Conservation (phyloP, 2,888 invertebrate species). For the Dendrolimus pini region DNA sequence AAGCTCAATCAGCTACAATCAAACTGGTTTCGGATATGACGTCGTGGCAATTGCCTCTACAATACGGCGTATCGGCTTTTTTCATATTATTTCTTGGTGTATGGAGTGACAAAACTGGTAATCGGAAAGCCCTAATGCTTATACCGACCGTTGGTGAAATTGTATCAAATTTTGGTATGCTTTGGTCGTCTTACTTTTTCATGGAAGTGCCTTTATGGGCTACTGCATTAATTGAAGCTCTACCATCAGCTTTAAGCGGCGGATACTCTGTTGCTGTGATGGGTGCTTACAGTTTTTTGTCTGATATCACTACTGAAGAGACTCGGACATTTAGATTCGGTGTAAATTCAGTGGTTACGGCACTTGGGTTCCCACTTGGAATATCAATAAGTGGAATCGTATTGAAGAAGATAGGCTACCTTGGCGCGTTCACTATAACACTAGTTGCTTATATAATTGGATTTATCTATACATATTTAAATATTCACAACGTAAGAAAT, state of each 20-base stretch:
- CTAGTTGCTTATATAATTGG: slow-evolving; percentile 43
- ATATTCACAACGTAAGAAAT: slow-evolving; percentile 50
- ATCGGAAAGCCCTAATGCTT: slow-evolving; percentile 75
- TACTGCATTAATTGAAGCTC: slow-evolving; percentile 69
- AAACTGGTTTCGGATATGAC: slow-evolving; percentile 67
- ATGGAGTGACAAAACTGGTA: slow-evolving; percentile 78
- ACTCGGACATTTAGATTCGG: slow-evolving; percentile 79
- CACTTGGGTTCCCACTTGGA: slow-evolving; percentile 67
- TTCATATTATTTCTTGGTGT: slow-evolving; percentile 77
- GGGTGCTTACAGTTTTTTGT: slow-evolving; percentile 78
- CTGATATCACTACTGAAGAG: slow-evolving; percentile 76
- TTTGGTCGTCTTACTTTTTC: slow-evolving; percentile 74
- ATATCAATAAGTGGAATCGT: slow-evolving; percentile 69
- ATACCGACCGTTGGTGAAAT: slow-evolving; percentile 76
- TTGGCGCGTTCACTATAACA: slow-evolving; percentile 55
- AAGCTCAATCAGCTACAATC: slow-evolving; percentile 55
- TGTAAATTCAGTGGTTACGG: slow-evolving; percentile 73
- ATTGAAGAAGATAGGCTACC: slow-evolving; percentile 59
- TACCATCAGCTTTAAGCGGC: slow-evolving; percentile 76
- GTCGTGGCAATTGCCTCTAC: slow-evolving; percentile 71
- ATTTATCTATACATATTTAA: slow-evolving; percentile 47
- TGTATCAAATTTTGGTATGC: slow-evolving; percentile 60
- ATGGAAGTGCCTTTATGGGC: slow-evolving; percentile 73
- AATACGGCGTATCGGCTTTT: slow-evolving; percentile 73
- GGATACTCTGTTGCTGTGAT: slow-evolving; percentile 74